Percentiles rank a stretch among this genome's conserved stretches.
Evolutionary conservation across 2,113 vertebrate species (phyloP).

Genomic region (Saimiri boliviensis): DNA sequence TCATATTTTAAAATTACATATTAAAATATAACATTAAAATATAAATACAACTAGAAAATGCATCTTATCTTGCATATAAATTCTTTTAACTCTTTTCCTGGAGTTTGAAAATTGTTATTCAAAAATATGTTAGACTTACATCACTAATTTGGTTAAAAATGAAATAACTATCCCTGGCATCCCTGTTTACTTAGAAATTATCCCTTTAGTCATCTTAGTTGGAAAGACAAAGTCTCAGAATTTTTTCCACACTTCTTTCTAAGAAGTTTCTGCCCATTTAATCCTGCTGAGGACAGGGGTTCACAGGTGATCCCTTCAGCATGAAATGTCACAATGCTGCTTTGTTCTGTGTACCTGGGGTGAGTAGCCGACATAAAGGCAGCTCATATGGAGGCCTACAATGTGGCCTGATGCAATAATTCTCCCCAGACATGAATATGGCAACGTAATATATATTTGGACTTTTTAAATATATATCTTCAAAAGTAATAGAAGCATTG

Average conservation of each 20-base stretch:
- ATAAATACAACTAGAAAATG: not conserved
- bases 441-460: not conserved
- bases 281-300: not conserved
- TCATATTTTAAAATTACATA: not conserved
- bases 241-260: not conserved
- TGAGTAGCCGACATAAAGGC: not conserved
- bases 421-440: not conserved
- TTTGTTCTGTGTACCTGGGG: not conserved
- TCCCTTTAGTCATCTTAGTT: not conserved
- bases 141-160: not conserved
- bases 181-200: not conserved
- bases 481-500: not conserved
- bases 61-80: not conserved
- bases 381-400: not conserved
- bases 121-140: not conserved
- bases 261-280: not conserved
- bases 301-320: not conserved
- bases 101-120: not conserved
- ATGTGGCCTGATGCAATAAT: not conserved
- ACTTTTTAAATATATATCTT: not conserved
- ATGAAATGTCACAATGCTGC: not conserved
- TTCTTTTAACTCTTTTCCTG: constrained; percentile 10
- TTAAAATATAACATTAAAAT: not conserved
- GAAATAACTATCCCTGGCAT: not conserved
- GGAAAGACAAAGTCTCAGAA: not conserved